phyloP scores from a whole-genome alignment of 2,113 vertebrate genomes.

The Machaerirhynchus nigripectus region DNA sequence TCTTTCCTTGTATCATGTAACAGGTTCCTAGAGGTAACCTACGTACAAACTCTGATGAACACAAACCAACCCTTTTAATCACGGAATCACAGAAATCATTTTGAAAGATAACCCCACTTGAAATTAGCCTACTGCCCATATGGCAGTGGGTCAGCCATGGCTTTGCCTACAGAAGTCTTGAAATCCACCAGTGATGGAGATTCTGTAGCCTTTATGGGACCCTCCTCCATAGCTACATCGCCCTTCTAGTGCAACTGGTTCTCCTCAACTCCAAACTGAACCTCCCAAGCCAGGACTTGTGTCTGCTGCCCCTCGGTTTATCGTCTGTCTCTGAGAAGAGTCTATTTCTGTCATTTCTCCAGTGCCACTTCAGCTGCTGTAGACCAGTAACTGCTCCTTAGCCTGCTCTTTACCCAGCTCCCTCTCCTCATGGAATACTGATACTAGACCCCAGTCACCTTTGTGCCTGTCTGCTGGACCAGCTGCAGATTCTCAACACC shows the following conservation, averaged over 20 bases:
- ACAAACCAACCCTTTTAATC: background rate
- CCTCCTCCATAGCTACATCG: background rate
- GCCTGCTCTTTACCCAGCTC: background rate
- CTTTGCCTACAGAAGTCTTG: background rate
- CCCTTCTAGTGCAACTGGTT: background rate
- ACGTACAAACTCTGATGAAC: background rate
- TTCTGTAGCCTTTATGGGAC: background rate
- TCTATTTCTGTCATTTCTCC: background rate
- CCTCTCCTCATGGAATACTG: background rate
- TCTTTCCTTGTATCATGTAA: background rate
- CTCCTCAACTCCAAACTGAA: background rate
- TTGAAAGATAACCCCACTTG: background rate
- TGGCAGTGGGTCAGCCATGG: rapidly evolving
- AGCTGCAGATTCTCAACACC: background rate
- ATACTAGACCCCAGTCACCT: background rate
- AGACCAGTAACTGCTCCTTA: background rate
- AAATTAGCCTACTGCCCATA: background rate
- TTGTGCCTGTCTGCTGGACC: background rate
- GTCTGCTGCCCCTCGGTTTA: background rate
- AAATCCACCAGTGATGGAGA: background rate
- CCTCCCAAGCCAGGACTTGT: background rate
- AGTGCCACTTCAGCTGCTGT: background rate
- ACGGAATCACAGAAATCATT: background rate
- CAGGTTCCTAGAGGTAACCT: background rate
- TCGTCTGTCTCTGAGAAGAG: background rate